Base-by-base conservation (phyloP, 35 echinoderm and acorn worm species). In the Stichopus chloronotus region DNA sequence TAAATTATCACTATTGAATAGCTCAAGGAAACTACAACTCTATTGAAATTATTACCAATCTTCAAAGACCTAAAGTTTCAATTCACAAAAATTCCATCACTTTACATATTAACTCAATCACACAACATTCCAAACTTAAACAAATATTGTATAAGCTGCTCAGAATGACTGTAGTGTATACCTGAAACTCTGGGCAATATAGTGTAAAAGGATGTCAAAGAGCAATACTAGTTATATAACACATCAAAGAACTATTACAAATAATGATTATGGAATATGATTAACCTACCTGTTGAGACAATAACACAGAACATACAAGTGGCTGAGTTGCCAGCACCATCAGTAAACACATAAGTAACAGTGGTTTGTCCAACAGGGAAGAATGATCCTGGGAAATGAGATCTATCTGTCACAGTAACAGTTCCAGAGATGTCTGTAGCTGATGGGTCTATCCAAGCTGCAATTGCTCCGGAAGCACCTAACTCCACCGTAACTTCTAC, bases 381-480 rank as follows among this genome's bases (percentile, higher is more conserved):
- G 19, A 25, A 56, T 76, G 22, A 22, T 5, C 76, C 89, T 9
- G 89, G 89, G 6, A 4, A 55, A 59, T 76, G 71, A 56, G 71
- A 78, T 79, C 89, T 91, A 17, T 52, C 52, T 19, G 30, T 74
- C 6, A 78, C 5, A 5, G 71, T 57, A 5, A 10, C 52, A 56
- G 58, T 8, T 78, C 89, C 89, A 91, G 89, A 91, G 5, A 79
- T 78, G 19, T 91, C 89, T 54, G 89, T 91, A 22, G 89, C 89
- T 12, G 89, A 78, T 78, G 89, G 89, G 54, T 78, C 89, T 25
- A 20, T 79, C 89, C 89, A 91, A 4, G 19, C 19, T 79, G 52
- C 89, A 57, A 79, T 30, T 25, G 71, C 72, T 7, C 59, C 87
- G 9, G 21, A 53, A 9, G 20, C 43, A 72, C 87, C 87, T 16